phyloP scores from a whole-genome alignment of 2,888 invertebrate species.

The Scrobipalpa costella region DNA sequence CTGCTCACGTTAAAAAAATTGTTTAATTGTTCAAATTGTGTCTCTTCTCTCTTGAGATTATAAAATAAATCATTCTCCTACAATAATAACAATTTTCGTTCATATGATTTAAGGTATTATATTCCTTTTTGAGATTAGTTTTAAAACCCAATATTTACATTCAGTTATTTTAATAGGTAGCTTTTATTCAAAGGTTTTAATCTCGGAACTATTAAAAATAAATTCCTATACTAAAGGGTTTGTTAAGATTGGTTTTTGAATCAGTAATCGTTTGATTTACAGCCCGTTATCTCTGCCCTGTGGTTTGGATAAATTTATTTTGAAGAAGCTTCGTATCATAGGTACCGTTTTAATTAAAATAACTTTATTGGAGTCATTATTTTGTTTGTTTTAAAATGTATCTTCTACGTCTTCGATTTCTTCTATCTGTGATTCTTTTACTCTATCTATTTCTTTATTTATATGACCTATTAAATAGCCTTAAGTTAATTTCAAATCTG shows the following conservation, averaged over 20 bases:
- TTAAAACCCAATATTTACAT: neutral
- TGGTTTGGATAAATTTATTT: slow-evolving; percentile 42
- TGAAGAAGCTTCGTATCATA: slow-evolving; percentile 25
- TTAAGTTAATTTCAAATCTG: too few relatives aligned
- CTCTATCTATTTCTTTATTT: too few relatives aligned
- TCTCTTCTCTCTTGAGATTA: too few relatives aligned
- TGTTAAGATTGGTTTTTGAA: slow-evolving; percentile 44
- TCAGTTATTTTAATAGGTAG: neutral
- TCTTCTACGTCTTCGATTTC: neutral
- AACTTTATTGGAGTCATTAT: neutral
- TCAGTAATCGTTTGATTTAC: slow-evolving; percentile 59
- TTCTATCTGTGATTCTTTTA: too few relatives aligned
- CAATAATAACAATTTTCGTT: neutral
- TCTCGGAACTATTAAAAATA: slow-evolving; percentile 10
- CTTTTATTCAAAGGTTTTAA: slow-evolving; percentile 2
- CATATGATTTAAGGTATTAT: neutral
- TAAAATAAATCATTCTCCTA: too few relatives aligned
- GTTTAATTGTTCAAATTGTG: too few relatives aligned
- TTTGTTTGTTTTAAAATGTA: neutral
- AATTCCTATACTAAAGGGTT: slow-evolving; percentile 38
- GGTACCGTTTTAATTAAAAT: slow-evolving; percentile 16
- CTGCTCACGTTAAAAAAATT: too few relatives aligned
- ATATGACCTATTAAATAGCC: too few relatives aligned
- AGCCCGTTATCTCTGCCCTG: slow-evolving; percentile 35
- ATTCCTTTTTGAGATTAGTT: neutral